Evolutionary conservation across 2,888 invertebrate species (phyloP).

Genomic region (Lutraria lutraria): DNA sequence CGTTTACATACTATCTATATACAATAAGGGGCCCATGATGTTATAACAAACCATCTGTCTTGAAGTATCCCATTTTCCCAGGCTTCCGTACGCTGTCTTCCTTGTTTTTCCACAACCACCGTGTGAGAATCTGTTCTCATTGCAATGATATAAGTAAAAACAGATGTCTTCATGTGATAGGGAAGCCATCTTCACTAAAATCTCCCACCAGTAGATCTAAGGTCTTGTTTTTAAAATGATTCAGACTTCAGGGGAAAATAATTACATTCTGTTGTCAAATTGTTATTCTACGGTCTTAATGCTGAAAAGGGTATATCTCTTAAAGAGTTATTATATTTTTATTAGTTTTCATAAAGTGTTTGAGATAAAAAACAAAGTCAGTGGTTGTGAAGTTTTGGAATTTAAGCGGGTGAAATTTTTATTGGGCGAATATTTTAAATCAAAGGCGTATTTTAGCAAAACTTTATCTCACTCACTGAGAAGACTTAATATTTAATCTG

Average conservation of each 20-base stretch:
- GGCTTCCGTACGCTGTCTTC: constrained; percentile 33
- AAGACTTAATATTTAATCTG: neutral
- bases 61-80: constrained; percentile 38
- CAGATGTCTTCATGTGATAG: constrained; percentile 68
- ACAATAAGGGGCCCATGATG: constrained; percentile 37
- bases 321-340: constrained; percentile 19
- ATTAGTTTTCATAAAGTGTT: constrained; percentile 19
- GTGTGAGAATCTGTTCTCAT: constrained; percentile 49
- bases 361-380: constrained; percentile 17
- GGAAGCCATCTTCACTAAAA: constrained; percentile 60
- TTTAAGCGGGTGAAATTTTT: constrained; percentile 4
- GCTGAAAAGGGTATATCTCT: neutral
- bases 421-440: constrained; percentile 10
- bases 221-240: constrained; percentile 11
- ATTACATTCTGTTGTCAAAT: constrained; percentile 18
- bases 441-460: constrained; percentile 3
- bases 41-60: constrained; percentile 55
- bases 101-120: constrained; percentile 55
- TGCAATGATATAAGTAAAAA: constrained; percentile 67
- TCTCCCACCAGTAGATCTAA: constrained; percentile 26
- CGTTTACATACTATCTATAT: constrained; percentile 42
- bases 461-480: neutral
- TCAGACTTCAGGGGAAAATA: constrained; percentile 25
- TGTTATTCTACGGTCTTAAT: neutral
- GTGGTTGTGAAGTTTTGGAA: constrained; percentile 14